Evolutionary conservation across 2,797 vertebrate genomes (phyloP).

Genomic region (Enteromius argenteus): DNA sequence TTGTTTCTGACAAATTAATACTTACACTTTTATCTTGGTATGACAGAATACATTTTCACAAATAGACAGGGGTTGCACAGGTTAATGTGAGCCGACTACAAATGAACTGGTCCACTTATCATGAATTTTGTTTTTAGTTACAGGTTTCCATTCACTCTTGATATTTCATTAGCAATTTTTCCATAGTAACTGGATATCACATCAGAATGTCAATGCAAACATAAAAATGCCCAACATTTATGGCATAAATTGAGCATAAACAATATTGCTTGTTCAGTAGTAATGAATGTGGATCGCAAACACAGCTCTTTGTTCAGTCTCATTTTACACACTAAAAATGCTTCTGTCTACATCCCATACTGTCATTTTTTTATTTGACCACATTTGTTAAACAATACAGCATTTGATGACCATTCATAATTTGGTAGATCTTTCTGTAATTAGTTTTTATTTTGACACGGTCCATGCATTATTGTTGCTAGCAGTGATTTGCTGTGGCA

Average conservation of each 20-base stretch:
- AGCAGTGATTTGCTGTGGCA: constrained; percentile 14
- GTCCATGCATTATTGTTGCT: constrained; percentile 10
- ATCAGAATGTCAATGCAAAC: constrained; percentile 35
- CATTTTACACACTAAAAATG: constrained; percentile 9
- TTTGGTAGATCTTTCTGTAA: neutral
- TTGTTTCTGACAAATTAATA: constrained; percentile 59
- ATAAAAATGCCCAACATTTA: constrained; percentile 12
- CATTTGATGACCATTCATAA: neutral
- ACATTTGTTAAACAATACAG: constrained; percentile 6
- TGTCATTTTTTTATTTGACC: constrained; percentile 28
- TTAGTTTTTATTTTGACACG: neutral
- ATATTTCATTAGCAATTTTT: constrained; percentile 31
- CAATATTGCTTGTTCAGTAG: constrained; percentile 7
- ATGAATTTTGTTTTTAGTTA: neutral
- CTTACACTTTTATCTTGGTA: constrained; percentile 8
- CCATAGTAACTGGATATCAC: constrained; percentile 52
- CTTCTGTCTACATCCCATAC: neutral
- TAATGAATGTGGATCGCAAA: constrained; percentile 12
- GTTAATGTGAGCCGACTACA: constrained; percentile 23
- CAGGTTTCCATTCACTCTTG: neutral
- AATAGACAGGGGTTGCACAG: neutral
- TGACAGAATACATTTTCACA: neutral
- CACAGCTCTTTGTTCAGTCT: constrained; percentile 17
- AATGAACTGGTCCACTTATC: neutral
- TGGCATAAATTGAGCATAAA: constrained; percentile 7